Evolutionary conservation across 2,888 invertebrate genomes (phyloP).

Genomic region (Tetranychus piercei): DNA sequence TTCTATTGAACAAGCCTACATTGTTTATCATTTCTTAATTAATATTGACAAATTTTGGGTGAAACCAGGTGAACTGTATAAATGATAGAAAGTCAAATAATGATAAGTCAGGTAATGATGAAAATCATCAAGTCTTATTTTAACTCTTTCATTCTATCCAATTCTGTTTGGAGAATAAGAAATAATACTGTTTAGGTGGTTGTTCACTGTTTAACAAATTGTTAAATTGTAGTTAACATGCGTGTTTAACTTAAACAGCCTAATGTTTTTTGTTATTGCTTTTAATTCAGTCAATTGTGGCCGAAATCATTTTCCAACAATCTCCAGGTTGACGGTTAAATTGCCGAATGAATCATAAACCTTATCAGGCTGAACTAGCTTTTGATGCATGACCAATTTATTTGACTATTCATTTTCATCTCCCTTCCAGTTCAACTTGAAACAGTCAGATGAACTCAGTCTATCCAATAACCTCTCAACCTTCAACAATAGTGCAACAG

Average conservation of each 20-base stretch:
- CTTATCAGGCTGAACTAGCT: not conserved
- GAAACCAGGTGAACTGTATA: not conserved
- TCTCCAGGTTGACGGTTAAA: not conserved
- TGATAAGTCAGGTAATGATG: not conserved
- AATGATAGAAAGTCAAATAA: not conserved
- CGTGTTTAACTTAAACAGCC: not conserved
- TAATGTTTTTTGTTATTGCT: not conserved
- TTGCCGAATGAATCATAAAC: not conserved
- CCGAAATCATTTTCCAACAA: not conserved
- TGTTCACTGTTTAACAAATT: not conserved
- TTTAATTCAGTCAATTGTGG: not conserved
- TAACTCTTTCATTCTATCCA: not conserved
- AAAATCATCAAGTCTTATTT: not conserved
- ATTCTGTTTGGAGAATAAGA: not conserved
- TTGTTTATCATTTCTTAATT: not conserved
- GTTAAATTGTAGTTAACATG: not conserved
- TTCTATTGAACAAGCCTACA: not conserved
- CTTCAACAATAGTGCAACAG: not conserved
- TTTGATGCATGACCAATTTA: not conserved
- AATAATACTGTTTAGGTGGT: not conserved
- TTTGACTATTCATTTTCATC: not conserved
- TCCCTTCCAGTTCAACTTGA: not conserved
- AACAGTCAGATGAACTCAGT: too few species aligned
- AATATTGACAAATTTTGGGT: not conserved
- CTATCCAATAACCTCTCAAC: too few species aligned